Percentiles rank a stretch among this genome's conserved stretches.
phyloP scores from a whole-genome alignment of 2,113 vertebrate species.

The Amazona vittata region DNA sequence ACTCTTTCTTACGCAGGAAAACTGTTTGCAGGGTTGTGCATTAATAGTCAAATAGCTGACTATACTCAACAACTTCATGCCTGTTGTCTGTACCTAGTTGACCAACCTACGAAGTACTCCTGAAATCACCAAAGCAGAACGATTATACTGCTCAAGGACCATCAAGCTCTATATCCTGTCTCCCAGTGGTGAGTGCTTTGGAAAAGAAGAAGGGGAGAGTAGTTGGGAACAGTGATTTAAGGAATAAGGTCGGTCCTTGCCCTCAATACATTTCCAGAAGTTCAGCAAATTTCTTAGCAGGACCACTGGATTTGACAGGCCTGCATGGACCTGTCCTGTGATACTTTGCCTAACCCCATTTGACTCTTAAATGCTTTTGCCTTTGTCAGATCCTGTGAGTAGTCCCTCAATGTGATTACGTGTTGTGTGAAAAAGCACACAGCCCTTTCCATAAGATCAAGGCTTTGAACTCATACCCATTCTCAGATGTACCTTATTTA shows the following conservation, averaged over 20 bases:
- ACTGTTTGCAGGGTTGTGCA: not conserved
- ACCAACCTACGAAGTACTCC: not conserved
- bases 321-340: not conserved
- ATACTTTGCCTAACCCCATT: not conserved
- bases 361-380: not conserved
- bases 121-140: not conserved
- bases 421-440: not conserved
- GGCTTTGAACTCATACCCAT: not conserved
- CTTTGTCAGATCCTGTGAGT: not conserved
- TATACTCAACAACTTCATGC: not conserved
- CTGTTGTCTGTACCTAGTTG: not conserved
- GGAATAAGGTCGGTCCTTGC: not conserved
- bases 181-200: not conserved
- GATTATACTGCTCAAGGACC: not conserved
- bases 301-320: not conserved
- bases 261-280: accelerated
- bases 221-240: not conserved
- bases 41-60: not conserved
- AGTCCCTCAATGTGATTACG: not conserved
- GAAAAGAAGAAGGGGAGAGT: not conserved
- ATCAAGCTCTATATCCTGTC: not conserved
- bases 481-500: not conserved
- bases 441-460: not conserved
- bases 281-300: not conserved
- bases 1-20: not conserved